Conservation (phyloP, 2,113 vertebrate species). For the Tachysurus vachellii region DNA sequence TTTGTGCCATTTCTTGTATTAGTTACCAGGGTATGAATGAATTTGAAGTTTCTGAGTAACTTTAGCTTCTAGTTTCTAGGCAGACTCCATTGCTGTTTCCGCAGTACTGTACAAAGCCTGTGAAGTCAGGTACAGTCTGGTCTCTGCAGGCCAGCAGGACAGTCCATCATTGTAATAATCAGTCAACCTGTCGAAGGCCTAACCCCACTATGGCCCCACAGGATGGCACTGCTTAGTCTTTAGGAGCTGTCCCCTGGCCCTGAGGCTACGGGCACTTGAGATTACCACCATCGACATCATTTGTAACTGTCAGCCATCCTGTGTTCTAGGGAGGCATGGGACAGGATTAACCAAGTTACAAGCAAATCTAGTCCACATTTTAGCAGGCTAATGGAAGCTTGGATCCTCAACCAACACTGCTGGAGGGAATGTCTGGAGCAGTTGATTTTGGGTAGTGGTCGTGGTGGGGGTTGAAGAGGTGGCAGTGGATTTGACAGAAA, state of each 20-base stretch:
- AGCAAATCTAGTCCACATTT: slow-evolving; percentile 66
- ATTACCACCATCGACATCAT: slow-evolving; percentile 64
- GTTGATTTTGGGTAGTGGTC: slow-evolving; percentile 39
- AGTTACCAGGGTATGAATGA: not conserved
- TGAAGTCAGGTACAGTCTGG: slow-evolving; percentile 8
- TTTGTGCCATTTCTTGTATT: not conserved
- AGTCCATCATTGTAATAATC: slow-evolving; percentile 65
- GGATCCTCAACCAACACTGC: slow-evolving; percentile 59
- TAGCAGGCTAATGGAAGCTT: slow-evolving; percentile 63
- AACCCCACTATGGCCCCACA: slow-evolving; percentile 59
- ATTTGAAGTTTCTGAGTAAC: not conserved
- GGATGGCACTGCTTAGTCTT: slow-evolving; percentile 65
- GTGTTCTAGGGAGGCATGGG: slow-evolving; percentile 59
- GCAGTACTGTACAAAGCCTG: not conserved
- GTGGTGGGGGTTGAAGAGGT: not conserved
- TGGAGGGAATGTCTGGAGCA: slow-evolving; percentile 49
- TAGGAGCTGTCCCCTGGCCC: slow-evolving; percentile 64
- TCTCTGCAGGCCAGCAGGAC: slow-evolving; percentile 38
- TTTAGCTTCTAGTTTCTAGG: not conserved
- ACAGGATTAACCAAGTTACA: slow-evolving; percentile 68
- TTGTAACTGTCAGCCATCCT: slow-evolving; percentile 70
- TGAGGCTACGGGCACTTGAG: slow-evolving; percentile 60
- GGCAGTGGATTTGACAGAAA: too few species aligned
- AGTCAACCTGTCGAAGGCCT: slow-evolving; percentile 58
- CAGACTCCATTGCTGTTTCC: not conserved